Base-by-base conservation (phyloP, 2,797 vertebrate species). In the Cuniculus paca region DNA sequence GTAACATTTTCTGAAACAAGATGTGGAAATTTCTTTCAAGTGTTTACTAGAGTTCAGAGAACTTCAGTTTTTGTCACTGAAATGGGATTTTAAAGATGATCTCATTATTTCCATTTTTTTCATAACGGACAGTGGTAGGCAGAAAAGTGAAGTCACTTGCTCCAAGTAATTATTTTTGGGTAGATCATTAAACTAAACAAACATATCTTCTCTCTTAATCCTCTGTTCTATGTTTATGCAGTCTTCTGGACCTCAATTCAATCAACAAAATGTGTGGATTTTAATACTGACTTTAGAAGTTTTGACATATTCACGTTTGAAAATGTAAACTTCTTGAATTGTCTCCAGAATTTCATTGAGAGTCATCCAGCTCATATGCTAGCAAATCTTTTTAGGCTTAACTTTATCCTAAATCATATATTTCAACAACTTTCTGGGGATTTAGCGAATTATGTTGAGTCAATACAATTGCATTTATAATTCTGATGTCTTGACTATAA, bases 381-480 rank as follows among this genome's bases (percentile, higher is more conserved):
- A 48, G 4, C 13, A 90, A 79, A 80, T 20, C 19, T 82, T 58
- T 80, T 60, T 16, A 87, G 26, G 16, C 6, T 90, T 65, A 74
- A 8, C 26, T 1, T 70, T 52, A 58, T 58, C n/a, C 54, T 86
- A 86, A 87, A 84, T 81, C 11, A 60, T 56, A 58, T 54, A 63
- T 2, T 96, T 90, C 56, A 86, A 61, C 39, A 75, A 28, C 82
- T 52, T 94, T 34, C 20, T 39, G 90, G 28, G 63, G 48, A 96
- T 5, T 85, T 95, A 48, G 42, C 61, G 56, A 97, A 93, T 72
- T 90, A 8, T 19, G 68, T 45, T 36, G 0, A 93, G 72, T 97
- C 97, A 98, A 97, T 96, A 97, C 31, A 90, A 90, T 70, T 78
- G 48, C 39, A 96, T 97, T 97, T 97, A 95, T 97, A 97, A 98